phyloP scores from a whole-genome alignment of 2,888 invertebrate species.

The Cryptus armator region DNA sequence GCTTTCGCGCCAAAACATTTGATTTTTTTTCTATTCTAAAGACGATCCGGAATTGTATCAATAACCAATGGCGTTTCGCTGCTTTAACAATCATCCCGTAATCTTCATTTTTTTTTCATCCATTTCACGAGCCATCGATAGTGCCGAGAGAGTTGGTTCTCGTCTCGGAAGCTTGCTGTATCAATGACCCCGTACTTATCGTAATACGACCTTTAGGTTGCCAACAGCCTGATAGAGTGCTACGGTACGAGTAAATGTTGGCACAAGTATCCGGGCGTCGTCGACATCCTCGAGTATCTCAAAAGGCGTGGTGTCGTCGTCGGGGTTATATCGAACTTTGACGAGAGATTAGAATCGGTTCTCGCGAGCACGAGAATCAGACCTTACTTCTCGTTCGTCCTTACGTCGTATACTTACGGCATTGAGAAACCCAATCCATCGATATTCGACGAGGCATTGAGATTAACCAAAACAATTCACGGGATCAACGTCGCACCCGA shows the following conservation, averaged over 20 bases:
- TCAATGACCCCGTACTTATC: slow-evolving; percentile 73
- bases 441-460: slow-evolving; percentile 88
- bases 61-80: neutral
- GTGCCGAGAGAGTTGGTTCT: neutral
- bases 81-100: neutral
- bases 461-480: slow-evolving; percentile 85
- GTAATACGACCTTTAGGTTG: slow-evolving; percentile 83
- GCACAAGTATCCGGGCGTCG: slow-evolving; percentile 89
- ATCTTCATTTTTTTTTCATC: too few species aligned
- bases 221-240: slow-evolving; percentile 88
- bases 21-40: neutral
- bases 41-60: too few species aligned
- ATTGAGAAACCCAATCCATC: slow-evolving; percentile 91
- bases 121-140: neutral
- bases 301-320: slow-evolving; percentile 84
- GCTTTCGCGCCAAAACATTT: neutral
- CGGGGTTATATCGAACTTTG: slow-evolving; percentile 96
- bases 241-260: slow-evolving; percentile 92
- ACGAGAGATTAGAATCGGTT: slow-evolving; percentile 91
- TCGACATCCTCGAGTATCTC: slow-evolving; percentile 89
- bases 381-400: slow-evolving; percentile 92
- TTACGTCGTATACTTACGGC: slow-evolving; percentile 92
- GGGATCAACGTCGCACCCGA: slow-evolving; percentile 82
- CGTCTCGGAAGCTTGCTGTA: slow-evolving; percentile 25
- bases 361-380: slow-evolving; percentile 89